Evolutionary conservation across 2,888 invertebrate species (phyloP), one percentile per base, ranked within the genome.

Genomic region (Lutraria lutraria): DNA sequence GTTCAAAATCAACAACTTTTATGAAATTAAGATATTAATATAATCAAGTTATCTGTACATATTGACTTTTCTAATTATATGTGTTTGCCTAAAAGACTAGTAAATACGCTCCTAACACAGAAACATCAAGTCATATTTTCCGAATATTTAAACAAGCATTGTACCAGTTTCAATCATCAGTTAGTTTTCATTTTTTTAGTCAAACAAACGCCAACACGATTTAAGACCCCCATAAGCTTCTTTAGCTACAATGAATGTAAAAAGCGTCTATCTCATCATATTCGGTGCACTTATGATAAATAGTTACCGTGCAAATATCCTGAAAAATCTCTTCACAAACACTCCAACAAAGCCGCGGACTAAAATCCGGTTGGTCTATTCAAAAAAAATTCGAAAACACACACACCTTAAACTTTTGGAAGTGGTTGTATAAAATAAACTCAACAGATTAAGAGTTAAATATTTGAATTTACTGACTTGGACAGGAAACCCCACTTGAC

Each of bases 401-500:
- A 34, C 34, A 19, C 76, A 34, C 21, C 76, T 76, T 76, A 31
- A 76, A 76, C 1, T 21, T 76, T 31, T 31, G 31, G 13, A 76
- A 34, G 76, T 76, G 76, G 31, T 76, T 76, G 76, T 76, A 76
- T 76, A 76, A 34, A 76, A 15, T 34, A 76, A 76, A 76, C 76
- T 31, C 19, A 15, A 76, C 76, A 76, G 76, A 13, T 31, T 53
- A 53, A 53, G 29, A 84, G 76, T 76, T 84, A 84, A 84, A 84
- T 84, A 84, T 84, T 84, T 84, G 54, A 52, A 84, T 76, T 54
- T 25, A 15, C 54, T 54, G 76, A 76, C 54, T 76, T 84, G 60
- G 86, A 80, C 86, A 86, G 86, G 86, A 86, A 68, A 68, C 81
- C 13, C 15, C 53, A 68, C 86, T 86, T 86, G 86, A 86, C 86